Conservation (phyloP, 2,113 vertebrate species). For the Clarias batrachus region DNA sequence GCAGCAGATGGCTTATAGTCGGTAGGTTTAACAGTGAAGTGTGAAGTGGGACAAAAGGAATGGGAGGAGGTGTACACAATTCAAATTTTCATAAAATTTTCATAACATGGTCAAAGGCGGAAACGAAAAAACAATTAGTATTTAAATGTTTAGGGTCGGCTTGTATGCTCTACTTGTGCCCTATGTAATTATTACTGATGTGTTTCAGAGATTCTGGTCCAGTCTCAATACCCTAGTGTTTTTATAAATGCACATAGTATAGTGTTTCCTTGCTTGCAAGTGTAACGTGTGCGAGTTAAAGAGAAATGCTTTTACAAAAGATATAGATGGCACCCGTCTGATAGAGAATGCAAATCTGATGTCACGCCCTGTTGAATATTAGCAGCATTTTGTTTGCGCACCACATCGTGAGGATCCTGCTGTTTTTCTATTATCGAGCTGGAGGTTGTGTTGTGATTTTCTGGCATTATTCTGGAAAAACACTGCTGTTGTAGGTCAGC, state of each 20-base stretch:
- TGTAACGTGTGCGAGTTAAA: background rate
- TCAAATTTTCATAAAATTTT: background rate
- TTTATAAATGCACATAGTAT: background rate
- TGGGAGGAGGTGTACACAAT: background rate
- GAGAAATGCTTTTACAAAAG: background rate
- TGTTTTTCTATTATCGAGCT: too few relatives aligned
- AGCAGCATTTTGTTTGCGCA: too few relatives aligned
- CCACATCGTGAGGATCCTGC: too few relatives aligned
- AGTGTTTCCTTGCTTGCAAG: background rate
- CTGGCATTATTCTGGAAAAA: too few relatives aligned
- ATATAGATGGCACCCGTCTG: background rate
- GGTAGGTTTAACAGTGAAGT: background rate
- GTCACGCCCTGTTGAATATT: too few relatives aligned
- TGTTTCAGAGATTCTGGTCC: too few relatives aligned
- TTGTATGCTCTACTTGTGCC: background rate
- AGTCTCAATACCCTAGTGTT: background rate
- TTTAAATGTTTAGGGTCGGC: background rate
- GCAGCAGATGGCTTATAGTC: background rate
- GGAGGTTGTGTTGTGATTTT: too few relatives aligned
- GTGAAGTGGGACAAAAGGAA: background rate
- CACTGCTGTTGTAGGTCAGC: too few relatives aligned
- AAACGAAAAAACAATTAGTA: background rate
- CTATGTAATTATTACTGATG: background rate
- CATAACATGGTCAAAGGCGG: background rate
- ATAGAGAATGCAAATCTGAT: too few relatives aligned